Base-by-base conservation (phyloP, 2,113 vertebrate genomes). In the Loxodonta africana region DNA sequence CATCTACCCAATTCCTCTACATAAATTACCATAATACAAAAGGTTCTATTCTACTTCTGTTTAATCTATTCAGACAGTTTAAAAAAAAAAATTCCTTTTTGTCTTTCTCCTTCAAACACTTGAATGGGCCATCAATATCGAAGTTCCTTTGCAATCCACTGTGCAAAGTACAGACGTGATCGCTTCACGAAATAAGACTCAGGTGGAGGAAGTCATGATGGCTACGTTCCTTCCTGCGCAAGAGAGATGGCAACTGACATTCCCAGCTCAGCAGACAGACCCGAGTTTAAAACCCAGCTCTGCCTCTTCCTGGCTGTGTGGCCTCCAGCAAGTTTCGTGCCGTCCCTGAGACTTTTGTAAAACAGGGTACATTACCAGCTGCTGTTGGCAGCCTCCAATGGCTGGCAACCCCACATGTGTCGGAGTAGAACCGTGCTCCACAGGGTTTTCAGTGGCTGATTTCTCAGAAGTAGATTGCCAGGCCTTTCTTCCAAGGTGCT, bases 1-100 rank as follows among this genome's bases (percentile, higher is more conserved):
- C 92, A 91, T 86, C 44, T 8, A 78, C 25, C 78, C 73, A 65
- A 46, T 82, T 28, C 28, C 78, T 91, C 91, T 63, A 15, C 95
- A 95, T 86, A 91, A 97, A 94, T 91, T 86, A 93, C 73, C 97
- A 91, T 95, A 63, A 78, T 51, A 44, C 83, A 80, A 87, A 91
- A 84, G 23, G 80, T 83, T 63, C 94, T 76, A 12, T 76, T 95
- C 94, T 91, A 30, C 90, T 92, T 78, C 62, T 20, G 63, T 57
- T 69, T 71, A 81, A 93, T 95, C 94, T 92, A 87, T 90, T 90
- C 95, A 71, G 41, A 89, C 28, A 62, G 57, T 41, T 3, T 6
- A n/a, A 67, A 76, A 95, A 90, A 90, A 77, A 90, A 57, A 21
- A 91, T 83, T 93, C 95, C 71, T n/a, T 90, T 95, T 44, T 83